A percentile compares a stretch with the other conserved stretches of the same genome.
Conservation (phyloP, 2,888 invertebrate species). For the Prosapia bicincta region DNA sequence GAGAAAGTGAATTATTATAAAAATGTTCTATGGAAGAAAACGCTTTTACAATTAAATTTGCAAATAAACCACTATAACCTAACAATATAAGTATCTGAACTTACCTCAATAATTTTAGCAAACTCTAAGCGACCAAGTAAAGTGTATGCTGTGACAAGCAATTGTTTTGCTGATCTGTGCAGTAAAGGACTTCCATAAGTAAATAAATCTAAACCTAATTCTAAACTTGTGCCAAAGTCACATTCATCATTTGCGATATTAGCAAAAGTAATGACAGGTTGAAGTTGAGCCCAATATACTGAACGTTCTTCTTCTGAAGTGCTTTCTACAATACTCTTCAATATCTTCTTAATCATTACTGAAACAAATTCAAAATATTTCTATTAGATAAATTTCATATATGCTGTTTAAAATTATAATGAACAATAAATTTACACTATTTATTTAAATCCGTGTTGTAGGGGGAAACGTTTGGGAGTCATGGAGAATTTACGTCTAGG, state of each 20-base stretch:
- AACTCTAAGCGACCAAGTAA: constrained; percentile 70
- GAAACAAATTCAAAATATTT: too few species aligned
- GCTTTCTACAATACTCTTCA: constrained; percentile 61
- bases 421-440: too few species aligned
- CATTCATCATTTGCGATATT: constrained; percentile 92
- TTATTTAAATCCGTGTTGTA: too few species aligned
- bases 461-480: too few species aligned
- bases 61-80: too few species aligned
- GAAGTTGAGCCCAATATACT: constrained; percentile 63
- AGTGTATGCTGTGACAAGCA: constrained; percentile 71
- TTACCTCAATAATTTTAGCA: constrained; percentile 63
- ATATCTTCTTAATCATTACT: constrained; percentile 65
- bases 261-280: constrained; percentile 77
- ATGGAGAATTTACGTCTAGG: too few species aligned
- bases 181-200: constrained; percentile 67
- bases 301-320: constrained; percentile 57
- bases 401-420: too few species aligned
- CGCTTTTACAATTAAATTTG: too few species aligned
- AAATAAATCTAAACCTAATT: constrained; percentile 83
- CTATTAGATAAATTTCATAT: too few species aligned
- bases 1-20: too few species aligned
- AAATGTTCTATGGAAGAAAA: too few species aligned
- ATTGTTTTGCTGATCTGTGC: constrained; percentile 59
- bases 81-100: too few species aligned
- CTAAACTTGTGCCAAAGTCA: constrained; percentile 91